phyloP scores from a whole-genome alignment of 2,797 vertebrate genomes.

The Nannoperca australis region DNA sequence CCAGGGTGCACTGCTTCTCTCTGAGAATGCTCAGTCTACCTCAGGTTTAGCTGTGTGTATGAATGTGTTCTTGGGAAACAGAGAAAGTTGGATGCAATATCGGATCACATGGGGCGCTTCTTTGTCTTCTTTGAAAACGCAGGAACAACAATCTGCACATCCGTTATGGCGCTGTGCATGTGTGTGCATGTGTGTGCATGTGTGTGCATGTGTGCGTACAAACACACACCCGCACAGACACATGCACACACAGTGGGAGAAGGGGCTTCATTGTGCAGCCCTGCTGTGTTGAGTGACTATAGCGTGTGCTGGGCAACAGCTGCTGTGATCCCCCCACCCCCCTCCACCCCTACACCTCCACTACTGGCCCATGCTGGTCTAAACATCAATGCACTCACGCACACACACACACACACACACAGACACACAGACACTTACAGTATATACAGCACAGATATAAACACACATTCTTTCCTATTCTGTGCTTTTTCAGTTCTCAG shows the following conservation, averaged over 20 bases:
- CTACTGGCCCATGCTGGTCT: slow-evolving; percentile 63
- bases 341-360: slow-evolving; percentile 52
- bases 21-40: slow-evolving; percentile 10
- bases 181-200: slow-evolving; percentile 14
- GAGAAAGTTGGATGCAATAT: slow-evolving; percentile 35
- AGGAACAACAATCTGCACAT: slow-evolving; percentile 66
- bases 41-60: slow-evolving; percentile 42
- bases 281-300: slow-evolving; percentile 86
- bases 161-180: slow-evolving; percentile 53
- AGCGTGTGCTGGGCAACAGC: slow-evolving; percentile 88
- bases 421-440: background rate
- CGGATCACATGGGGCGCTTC: slow-evolving; percentile 30
- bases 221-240: slow-evolving; percentile 30
- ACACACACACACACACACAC: slow-evolving; percentile 6
- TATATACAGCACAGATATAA: background rate
- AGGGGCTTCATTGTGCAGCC: slow-evolving; percentile 83
- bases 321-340: slow-evolving; percentile 70
- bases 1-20: slow-evolving; percentile 8
- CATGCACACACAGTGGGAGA: slow-evolving; percentile 73
- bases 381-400: slow-evolving; percentile 47
- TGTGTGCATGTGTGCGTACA: slow-evolving; percentile 7
- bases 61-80: slow-evolving; percentile 11
- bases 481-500: slow-evolving; percentile 20
- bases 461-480: slow-evolving; percentile 5
- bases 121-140: slow-evolving; percentile 58